These are phyloP conservation scores for Pantherophis vulpinus DNA, from an alignment of 2,797 vertebrate species.

Conservation along the genomic window DNA sequence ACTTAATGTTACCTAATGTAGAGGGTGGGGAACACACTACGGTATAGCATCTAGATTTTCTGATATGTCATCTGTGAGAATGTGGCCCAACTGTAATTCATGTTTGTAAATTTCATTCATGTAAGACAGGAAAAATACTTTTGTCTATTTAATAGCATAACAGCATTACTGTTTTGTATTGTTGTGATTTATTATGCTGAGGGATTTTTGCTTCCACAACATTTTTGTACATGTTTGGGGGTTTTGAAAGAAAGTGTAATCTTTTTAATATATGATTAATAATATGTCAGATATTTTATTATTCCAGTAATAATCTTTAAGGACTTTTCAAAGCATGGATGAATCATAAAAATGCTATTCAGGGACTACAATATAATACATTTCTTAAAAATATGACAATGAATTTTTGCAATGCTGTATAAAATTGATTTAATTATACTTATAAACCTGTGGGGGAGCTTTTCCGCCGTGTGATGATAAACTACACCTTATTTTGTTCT, in stretches of 20 bases:
- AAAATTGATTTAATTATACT: constrained; percentile 61
- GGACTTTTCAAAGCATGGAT: constrained; percentile 4
- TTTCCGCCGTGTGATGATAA: constrained; percentile 56
- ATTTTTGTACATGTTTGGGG: constrained; percentile 28
- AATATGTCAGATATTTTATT: constrained; percentile 10
- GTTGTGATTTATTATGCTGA: constrained; percentile 17
- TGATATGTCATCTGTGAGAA: not conserved
- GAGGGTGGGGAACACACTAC: not conserved
- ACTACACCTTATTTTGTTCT: constrained; percentile 24
- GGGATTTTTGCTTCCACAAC: constrained; percentile 9
- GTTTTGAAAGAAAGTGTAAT: constrained; percentile 21
- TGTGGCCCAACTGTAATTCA: not conserved
- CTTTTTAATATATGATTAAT: constrained; percentile 17
- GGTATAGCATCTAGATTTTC: not conserved
- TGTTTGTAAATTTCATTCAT: not conserved
- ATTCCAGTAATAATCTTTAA: not conserved
- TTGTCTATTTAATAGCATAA: constrained; percentile 15
- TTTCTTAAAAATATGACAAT: constrained; percentile 24
- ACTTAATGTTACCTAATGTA: not conserved
- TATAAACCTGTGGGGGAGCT: constrained; percentile 50
- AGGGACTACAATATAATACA: constrained; percentile 18
- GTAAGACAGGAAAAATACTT: constrained; percentile 2
- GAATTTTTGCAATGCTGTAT: constrained; percentile 33
- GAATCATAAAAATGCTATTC: constrained; percentile 10
- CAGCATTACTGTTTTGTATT: constrained; percentile 12